These are phyloP conservation scores for Dugesia japonica DNA, from an alignment of 2,888 invertebrate species.

Conservation along the genomic window DNA sequence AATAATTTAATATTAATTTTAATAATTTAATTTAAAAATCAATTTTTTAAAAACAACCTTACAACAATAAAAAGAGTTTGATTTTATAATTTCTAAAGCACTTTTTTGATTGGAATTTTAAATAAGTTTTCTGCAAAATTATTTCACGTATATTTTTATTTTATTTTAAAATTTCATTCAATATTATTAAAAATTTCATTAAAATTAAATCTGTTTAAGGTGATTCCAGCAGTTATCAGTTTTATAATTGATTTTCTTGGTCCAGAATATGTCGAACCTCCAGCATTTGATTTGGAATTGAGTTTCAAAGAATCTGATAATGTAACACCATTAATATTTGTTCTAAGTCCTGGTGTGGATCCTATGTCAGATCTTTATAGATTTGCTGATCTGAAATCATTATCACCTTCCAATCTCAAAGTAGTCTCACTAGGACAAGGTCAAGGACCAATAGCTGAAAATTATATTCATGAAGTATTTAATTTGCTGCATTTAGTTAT, in stretches of 20 bases:
- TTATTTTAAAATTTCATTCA: background rate
- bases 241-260: conserved; percentile 45
- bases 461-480: conserved; percentile 41
- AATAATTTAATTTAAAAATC: no score
- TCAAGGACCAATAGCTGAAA: conserved; percentile 47
- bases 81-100: no score
- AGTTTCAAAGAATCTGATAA: conserved; percentile 44
- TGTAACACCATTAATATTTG: conserved; percentile 45
- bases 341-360: conserved; percentile 47
- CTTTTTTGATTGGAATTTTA: background rate
- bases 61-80: no score
- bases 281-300: conserved; percentile 45
- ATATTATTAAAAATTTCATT: background rate
- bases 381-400: conserved; percentile 46
- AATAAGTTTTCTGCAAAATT: no score
- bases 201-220: conserved; percentile 37
- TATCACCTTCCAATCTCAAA: conserved; percentile 37
- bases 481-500: no score
- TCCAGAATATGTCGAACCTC: conserved; percentile 44
- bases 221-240: conserved; percentile 44
- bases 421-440: conserved; percentile 48
- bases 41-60: no score
- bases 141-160: no score
- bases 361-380: conserved; percentile 46
- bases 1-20: no score